Evolutionary conservation across 2,888 invertebrate genomes (phyloP).

Genomic region (Drosophila mulleri): DNA sequence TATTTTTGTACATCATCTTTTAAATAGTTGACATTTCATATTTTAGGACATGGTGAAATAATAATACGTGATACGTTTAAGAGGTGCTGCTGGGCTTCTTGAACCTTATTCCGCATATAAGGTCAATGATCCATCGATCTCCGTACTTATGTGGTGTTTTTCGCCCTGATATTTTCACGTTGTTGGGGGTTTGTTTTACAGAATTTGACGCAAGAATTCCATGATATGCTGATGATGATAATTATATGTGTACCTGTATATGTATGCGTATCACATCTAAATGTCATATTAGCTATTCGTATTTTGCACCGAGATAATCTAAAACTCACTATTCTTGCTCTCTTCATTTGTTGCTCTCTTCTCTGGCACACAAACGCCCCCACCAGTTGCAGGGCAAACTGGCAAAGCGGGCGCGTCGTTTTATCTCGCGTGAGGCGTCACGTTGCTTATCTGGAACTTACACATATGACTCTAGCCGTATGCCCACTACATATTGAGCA

Average conservation of each 20-base stretch:
- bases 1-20: too few relatives aligned
- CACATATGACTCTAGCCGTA: slow-evolving; percentile 36
- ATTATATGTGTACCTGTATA: background rate
- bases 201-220: background rate
- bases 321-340: too few relatives aligned
- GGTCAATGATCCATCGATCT: background rate
- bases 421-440: slow-evolving; percentile 78
- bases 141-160: background rate
- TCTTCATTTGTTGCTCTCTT: background rate
- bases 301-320: slow-evolving; percentile 5
- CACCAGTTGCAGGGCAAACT: background rate
- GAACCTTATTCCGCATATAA: too few relatives aligned
- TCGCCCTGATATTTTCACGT: background rate
- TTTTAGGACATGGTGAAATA: too few relatives aligned
- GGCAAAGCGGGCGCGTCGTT: slow-evolving; percentile 25
- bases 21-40: too few relatives aligned
- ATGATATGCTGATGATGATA: background rate
- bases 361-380: background rate
- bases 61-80: too few relatives aligned
- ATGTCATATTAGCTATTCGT: slow-evolving; percentile 48
- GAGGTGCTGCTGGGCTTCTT: too few relatives aligned
- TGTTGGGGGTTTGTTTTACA: too few relatives aligned
- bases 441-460: slow-evolving; percentile 68
- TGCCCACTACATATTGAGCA: slow-evolving; percentile 34
- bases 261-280: slow-evolving; percentile 28